These are phyloP conservation scores for Apodemus sylvaticus DNA, from an alignment of 2,113 vertebrate genomes.

Conservation along the genomic window DNA sequence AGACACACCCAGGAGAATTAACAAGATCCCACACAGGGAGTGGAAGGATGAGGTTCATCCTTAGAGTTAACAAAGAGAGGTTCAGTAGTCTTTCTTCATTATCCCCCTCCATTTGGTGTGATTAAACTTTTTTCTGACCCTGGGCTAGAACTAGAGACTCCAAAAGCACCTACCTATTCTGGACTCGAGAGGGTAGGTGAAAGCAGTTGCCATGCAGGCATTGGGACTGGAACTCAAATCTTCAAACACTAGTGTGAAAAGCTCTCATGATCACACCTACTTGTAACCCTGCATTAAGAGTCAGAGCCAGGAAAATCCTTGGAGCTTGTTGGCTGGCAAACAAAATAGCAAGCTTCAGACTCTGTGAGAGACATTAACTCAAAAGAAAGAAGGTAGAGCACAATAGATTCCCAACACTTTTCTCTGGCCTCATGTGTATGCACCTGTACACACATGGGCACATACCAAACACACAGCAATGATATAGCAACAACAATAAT, in stretches of 20 bases:
- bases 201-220: background rate
- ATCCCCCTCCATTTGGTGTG: background rate
- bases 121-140: background rate
- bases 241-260: background rate
- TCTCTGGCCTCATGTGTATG: background rate
- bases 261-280: background rate
- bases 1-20: background rate
- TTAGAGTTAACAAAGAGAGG: background rate
- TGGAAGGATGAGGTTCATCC: background rate
- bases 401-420: background rate
- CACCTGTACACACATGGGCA: background rate
- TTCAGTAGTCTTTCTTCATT: background rate
- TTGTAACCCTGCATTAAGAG: background rate
- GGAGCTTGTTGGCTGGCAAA: too few species aligned
- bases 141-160: background rate
- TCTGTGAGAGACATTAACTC: background rate
- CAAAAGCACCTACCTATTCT: background rate
- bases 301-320: background rate
- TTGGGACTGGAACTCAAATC: background rate
- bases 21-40: accelerated
- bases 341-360: background rate
- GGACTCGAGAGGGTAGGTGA: background rate
- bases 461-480: background rate
- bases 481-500: background rate
- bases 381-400: background rate